Conservation (phyloP, 2,888 invertebrate species). For the Brenthis daphne region DNA sequence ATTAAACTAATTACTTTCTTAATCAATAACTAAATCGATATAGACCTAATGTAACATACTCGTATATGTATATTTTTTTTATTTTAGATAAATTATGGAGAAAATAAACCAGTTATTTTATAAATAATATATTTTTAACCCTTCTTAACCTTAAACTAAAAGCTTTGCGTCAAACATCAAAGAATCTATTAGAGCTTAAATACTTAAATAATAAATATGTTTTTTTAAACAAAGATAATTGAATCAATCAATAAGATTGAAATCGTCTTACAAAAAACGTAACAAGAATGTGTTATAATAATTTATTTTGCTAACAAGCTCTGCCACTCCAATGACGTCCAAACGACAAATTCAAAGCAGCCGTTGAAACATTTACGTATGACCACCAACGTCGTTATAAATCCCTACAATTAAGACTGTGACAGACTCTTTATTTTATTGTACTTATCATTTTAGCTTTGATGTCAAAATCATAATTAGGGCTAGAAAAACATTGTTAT, state of each 20-base stretch:
- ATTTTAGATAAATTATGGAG: too few relatives aligned
- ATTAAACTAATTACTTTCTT: too few relatives aligned
- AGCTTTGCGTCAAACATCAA: too few relatives aligned
- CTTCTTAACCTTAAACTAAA: too few relatives aligned
- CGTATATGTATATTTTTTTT: too few relatives aligned
- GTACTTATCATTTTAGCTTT: slow-evolving; percentile 12
- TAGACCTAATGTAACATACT: too few relatives aligned
- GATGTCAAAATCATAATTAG: slow-evolving; percentile 3
- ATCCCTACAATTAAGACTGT: slow-evolving; percentile 8
- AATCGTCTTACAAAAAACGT: background rate
- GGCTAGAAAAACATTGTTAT: background rate
- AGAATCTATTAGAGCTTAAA: too few relatives aligned
- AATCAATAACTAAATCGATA: too few relatives aligned
- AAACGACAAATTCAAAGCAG: background rate
- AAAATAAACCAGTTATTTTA: too few relatives aligned
- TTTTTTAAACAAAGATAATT: background rate
- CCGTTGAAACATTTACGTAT: slow-evolving; percentile 9
- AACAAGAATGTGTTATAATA: slow-evolving; percentile 2
- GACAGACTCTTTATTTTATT: slow-evolving; percentile 15
- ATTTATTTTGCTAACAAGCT: slow-evolving; percentile 13
- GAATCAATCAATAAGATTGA: background rate
- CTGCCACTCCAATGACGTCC: background rate
- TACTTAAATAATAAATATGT: too few relatives aligned
- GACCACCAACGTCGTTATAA: slow-evolving; percentile 17
- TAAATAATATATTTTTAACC: too few relatives aligned